Conservation (phyloP, 2,113 vertebrate genomes). For the Noturus placidus region DNA sequence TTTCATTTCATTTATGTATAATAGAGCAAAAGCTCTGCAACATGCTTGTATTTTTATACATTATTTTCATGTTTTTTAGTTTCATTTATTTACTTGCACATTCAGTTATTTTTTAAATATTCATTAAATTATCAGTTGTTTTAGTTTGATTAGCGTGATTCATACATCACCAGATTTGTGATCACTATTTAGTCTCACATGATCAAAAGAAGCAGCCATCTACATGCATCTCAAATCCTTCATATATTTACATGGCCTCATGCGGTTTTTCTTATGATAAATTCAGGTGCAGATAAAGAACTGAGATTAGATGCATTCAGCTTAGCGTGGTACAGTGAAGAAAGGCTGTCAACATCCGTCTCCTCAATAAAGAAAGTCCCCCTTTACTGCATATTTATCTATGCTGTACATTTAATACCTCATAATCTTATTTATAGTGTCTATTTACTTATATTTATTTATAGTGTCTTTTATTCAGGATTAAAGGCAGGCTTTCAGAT, state of each 20-base stretch:
- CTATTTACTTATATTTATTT: not conserved
- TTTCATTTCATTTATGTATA: not conserved
- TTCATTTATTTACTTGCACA: not conserved
- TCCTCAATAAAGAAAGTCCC: not conserved
- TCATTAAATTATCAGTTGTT: not conserved
- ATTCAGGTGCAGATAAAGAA: conserved; percentile 18
- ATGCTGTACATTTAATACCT: not conserved
- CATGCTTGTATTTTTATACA: not conserved
- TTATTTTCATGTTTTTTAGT: not conserved
- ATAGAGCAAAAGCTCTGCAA: not conserved
- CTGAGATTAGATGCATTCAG: conserved; percentile 1
- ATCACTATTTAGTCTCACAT: not conserved
- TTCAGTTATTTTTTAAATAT: not conserved
- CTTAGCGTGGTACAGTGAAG: not conserved
- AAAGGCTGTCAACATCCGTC: not conserved
- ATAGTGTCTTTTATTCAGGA: conserved; percentile 4
- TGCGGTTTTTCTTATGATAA: not conserved
- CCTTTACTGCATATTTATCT: not conserved
- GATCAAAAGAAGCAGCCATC: not conserved
- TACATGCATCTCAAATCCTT: not conserved
- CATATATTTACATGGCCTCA: not conserved
- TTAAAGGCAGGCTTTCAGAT: not conserved
- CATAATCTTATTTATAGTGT: conserved; percentile 4
- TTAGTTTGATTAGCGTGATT: not conserved
- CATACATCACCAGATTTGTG: not conserved